Conservation (phyloP, 2,113 vertebrate species). For the Anhinga anhinga region DNA sequence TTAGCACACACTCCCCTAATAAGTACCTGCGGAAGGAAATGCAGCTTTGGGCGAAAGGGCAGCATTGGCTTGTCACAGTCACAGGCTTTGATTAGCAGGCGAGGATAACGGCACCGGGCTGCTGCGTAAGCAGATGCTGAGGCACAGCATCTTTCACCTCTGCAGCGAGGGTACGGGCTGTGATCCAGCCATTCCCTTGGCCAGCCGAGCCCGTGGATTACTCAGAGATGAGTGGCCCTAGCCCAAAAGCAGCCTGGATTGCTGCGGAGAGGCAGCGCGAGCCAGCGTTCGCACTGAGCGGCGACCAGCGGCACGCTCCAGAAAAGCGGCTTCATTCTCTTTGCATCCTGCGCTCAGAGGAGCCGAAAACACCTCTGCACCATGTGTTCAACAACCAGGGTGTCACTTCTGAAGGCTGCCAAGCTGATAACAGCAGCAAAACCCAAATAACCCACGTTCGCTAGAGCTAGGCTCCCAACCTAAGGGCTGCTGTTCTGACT, state of each 20-base stretch:
- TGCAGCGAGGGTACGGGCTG: background rate
- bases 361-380: background rate
- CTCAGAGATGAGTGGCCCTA: background rate
- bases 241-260: rapidly evolving
- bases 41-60: rapidly evolving
- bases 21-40: background rate
- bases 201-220: background rate
- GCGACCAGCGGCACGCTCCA: background rate
- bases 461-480: background rate
- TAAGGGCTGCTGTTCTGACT: background rate
- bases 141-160: background rate
- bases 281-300: rapidly evolving
- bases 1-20: rapidly evolving
- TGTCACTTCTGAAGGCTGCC: background rate
- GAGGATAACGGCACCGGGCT: rapidly evolving
- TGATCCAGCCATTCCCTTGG: background rate
- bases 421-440: background rate
- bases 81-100: background rate
- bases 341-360: background rate
- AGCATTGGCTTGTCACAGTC: rapidly evolving
- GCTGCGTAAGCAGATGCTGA: background rate
- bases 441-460: background rate
- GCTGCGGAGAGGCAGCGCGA: rapidly evolving
- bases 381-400: background rate
- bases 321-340: background rate